These are phyloP conservation scores for Bellardia bayeri DNA, from an alignment of 2,888 invertebrate genomes.

Conservation along the genomic window DNA sequence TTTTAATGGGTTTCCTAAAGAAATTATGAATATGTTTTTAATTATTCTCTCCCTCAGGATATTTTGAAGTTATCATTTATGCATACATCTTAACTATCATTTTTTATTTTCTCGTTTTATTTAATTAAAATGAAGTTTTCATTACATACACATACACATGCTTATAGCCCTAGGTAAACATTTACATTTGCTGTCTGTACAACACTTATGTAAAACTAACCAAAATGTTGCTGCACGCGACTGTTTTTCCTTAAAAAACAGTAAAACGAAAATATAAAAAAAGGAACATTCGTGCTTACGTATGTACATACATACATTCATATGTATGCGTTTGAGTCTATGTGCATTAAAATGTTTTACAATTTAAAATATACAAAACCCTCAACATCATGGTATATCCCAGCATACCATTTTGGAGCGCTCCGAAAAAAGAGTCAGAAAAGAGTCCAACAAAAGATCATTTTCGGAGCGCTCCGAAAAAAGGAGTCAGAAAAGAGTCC, in stretches of 20 bases:
- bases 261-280: constrained; percentile 13
- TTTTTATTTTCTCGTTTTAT: constrained; percentile 23
- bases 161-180: constrained; percentile 52
- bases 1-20: constrained; percentile 17
- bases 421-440: too few species aligned
- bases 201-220: constrained; percentile 52
- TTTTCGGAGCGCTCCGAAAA: too few species aligned
- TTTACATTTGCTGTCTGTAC: constrained; percentile 41
- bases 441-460: too few species aligned
- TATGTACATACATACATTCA: too few species aligned
- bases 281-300: constrained; percentile 1
- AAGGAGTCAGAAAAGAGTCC: too few species aligned
- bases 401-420: too few species aligned
- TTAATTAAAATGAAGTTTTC: constrained; percentile 63
- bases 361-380: constrained; percentile 26
- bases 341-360: constrained; percentile 32
- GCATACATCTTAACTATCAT: not conserved
- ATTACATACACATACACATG: constrained; percentile 42
- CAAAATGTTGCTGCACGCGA: constrained; percentile 54
- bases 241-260: constrained; percentile 23
- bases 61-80: constrained; percentile 49
- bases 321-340: not conserved
- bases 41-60: constrained; percentile 27
- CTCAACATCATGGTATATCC: too few species aligned
- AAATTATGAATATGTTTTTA: constrained; percentile 3